A percentile compares a stretch with the other conserved stretches of the same genome.
Conservation (phyloP, 1,140 invertebrate genomes). For the Aphidius ervi region DNA sequence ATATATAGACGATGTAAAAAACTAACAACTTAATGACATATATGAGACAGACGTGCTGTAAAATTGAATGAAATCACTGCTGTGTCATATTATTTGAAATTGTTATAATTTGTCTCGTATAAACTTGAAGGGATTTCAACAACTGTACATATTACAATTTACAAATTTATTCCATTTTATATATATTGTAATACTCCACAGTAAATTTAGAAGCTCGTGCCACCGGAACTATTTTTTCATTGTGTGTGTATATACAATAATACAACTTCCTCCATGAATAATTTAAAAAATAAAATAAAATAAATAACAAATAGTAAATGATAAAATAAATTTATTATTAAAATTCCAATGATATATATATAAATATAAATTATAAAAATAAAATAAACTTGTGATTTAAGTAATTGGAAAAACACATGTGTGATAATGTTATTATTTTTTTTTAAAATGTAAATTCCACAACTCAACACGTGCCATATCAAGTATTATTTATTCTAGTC, state of each 20-base stretch:
- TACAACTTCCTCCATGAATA: conserved; percentile 11
- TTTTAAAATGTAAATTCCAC: not conserved
- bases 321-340: too few relatives aligned
- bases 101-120: conserved; percentile 33
- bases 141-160: not conserved
- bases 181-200: not conserved
- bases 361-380: not conserved
- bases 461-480: not conserved
- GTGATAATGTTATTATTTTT: conserved; percentile 5
- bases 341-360: too few relatives aligned
- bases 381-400: not conserved
- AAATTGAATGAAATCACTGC: conserved; percentile 48
- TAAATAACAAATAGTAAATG: not conserved
- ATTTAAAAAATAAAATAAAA: not conserved
- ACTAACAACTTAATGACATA: conserved; percentile 44
- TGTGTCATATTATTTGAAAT: conserved; percentile 30
- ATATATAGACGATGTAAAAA: conserved; percentile 25
- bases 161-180: not conserved
- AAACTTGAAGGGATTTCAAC: conserved; percentile 21
- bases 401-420: not conserved
- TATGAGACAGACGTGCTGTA: conserved; percentile 34
- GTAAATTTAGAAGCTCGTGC: conserved; percentile 18
- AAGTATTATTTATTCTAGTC: conserved; percentile 4
- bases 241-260: not conserved
- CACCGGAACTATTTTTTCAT: conserved; percentile 18